These are phyloP conservation scores for Himalopsyche anomala DNA, from an alignment of 2,888 invertebrate genomes.

Conservation along the genomic window DNA sequence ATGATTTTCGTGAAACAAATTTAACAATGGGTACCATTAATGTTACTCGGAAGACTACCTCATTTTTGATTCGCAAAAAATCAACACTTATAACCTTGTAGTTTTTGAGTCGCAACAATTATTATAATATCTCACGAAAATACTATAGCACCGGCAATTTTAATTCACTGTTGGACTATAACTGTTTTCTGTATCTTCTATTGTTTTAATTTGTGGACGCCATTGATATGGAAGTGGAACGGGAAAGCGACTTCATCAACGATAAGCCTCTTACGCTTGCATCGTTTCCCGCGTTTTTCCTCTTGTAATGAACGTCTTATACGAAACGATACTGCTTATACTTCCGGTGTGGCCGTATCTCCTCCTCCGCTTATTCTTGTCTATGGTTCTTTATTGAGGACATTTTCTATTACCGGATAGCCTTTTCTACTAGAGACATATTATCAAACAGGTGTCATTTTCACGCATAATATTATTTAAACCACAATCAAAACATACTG, in stretches of 20 bases:
- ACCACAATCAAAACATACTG: no score
- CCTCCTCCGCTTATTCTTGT: conserved; percentile 4
- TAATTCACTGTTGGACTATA: no score
- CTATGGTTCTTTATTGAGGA: conserved; percentile 25
- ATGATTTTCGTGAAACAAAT: no score
- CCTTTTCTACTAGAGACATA: not conserved
- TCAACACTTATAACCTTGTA: no score
- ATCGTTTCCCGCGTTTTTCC: conserved; percentile 59
- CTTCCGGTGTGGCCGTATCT: conserved; percentile 29
- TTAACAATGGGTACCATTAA: no score
- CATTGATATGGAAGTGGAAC: conserved; percentile 31
- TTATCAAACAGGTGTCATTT: not conserved
- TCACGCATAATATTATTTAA: not conserved
- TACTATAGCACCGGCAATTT: no score
- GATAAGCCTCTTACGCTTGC: conserved; percentile 65
- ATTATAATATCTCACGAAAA: no score
- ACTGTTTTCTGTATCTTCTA: not conserved
- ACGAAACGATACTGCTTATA: conserved; percentile 34
- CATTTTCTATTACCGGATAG: conserved; percentile 36
- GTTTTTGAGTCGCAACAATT: no score
- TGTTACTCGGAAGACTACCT: no score
- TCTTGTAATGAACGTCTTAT: conserved; percentile 64
- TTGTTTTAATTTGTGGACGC: not conserved
- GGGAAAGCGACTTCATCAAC: conserved; percentile 63
- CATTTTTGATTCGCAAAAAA: no score